phyloP scores from a whole-genome alignment of 2,113 vertebrate species.

The Cephalopterus ornatus region DNA sequence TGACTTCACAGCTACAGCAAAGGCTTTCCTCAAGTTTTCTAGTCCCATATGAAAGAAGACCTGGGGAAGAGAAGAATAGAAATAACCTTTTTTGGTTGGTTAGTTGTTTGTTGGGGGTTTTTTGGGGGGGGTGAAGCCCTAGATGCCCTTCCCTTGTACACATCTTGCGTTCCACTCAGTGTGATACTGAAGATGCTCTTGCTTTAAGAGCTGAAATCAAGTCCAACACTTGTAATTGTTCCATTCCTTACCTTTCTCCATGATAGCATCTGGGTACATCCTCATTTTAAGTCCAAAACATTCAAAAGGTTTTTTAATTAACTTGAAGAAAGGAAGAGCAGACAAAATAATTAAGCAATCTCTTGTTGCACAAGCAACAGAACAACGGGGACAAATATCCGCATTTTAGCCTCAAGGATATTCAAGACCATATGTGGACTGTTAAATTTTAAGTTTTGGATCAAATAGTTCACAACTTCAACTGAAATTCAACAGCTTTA shows the following conservation, averaged over 20 bases:
- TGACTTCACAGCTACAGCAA: not conserved
- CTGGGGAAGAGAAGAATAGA: not conserved
- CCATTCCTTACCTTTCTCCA: not conserved
- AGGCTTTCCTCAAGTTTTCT: not conserved
- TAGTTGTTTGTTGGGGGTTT: accelerated
- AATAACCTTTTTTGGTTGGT: not conserved
- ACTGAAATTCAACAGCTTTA: not conserved
- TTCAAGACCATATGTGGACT: not conserved
- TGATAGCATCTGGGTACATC: not conserved
- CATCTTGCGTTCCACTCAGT: not conserved
- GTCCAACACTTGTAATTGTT: not conserved
- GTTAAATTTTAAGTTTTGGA: not conserved
- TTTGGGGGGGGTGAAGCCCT: not conserved
- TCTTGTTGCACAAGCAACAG: not conserved
- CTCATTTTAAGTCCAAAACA: not conserved
- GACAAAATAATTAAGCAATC: not conserved
- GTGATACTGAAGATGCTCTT: not conserved
- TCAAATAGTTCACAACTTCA: not conserved
- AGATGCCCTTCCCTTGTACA: not conserved
- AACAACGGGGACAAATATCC: not conserved
- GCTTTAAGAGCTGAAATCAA: not conserved
- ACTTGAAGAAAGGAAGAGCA: not conserved
- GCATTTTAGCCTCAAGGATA: not conserved
- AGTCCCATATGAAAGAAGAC: not conserved
- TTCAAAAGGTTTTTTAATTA: not conserved